These are phyloP conservation scores for Tyrannus savana DNA, from an alignment of 2,113 vertebrate genomes.

Conservation along the genomic window DNA sequence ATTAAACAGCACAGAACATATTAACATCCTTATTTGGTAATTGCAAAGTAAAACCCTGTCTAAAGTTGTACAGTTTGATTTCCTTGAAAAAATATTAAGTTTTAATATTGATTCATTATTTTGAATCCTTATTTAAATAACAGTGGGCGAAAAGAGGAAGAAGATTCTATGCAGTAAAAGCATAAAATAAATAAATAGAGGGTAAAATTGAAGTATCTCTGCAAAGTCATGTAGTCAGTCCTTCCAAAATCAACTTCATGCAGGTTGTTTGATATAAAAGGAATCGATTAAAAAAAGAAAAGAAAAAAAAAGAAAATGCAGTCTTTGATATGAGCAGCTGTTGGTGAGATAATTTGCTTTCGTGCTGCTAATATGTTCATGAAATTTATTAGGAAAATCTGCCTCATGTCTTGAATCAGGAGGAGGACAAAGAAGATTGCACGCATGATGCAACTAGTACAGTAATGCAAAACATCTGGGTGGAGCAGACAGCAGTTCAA, in stretches of 20 bases:
- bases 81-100: no score
- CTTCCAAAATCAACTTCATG: conserved; percentile 3
- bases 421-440: conserved; percentile 71
- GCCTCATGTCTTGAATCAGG: conserved; percentile 77
- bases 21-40: no score
- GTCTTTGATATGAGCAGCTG: conserved; percentile 35
- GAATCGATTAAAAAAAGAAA: background rate
- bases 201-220: background rate
- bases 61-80: no score
- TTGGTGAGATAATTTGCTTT: conserved; percentile 71
- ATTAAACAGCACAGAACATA: no score
- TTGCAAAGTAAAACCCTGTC: no score
- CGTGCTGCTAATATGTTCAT: conserved; percentile 54
- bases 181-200: background rate
- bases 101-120: no score
- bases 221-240: background rate
- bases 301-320: background rate
- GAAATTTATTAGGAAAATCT: conserved; percentile 78
- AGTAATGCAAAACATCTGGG: conserved; percentile 81
- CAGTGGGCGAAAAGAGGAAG: no score
- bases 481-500: conserved; percentile 34
- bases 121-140: no score
- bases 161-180: no score
- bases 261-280: conserved; percentile 8
- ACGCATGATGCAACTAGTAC: conserved; percentile 64